A percentile compares a stretch with the other conserved stretches of the same genome.
Evolutionary conservation across 2,797 vertebrate species (phyloP).

Genomic region (Dipus sagitta): DNA sequence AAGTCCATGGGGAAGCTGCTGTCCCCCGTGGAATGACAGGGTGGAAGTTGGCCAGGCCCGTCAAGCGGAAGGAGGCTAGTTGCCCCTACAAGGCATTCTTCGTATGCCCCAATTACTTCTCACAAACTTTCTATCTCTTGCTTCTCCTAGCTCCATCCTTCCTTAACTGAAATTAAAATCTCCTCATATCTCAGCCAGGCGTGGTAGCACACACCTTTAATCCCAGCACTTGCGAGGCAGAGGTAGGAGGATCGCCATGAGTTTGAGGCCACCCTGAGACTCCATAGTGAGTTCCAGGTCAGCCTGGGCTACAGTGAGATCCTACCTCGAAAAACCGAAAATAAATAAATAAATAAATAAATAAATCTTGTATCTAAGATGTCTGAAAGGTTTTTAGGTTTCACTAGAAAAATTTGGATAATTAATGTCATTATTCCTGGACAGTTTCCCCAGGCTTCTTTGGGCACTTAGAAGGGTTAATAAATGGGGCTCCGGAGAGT

Average conservation of each 20-base stretch:
- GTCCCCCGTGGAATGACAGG: background rate
- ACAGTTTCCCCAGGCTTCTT: background rate
- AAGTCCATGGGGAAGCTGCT: background rate
- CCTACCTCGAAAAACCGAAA: no score
- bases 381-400: background rate
- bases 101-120: background rate
- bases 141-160: background rate
- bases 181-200: no score
- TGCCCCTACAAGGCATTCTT: background rate
- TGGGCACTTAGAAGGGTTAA: background rate
- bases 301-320: no score
- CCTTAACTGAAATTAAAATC: conserved; percentile 47
- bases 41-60: background rate
- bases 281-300: no score
- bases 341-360: no score
- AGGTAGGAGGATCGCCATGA: no score
- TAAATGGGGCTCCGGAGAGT: background rate
- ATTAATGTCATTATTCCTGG: background rate
- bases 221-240: no score
- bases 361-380: background rate
- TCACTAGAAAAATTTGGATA: background rate
- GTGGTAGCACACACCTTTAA: no score
- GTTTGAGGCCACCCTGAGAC: no score
- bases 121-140: background rate
- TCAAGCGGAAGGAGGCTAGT: background rate